A percentile compares a stretch with the other conserved stretches of the same genome.
Evolutionary conservation across 2,113 vertebrate genomes (phyloP).

Genomic region (Spermophilus dauricus): DNA sequence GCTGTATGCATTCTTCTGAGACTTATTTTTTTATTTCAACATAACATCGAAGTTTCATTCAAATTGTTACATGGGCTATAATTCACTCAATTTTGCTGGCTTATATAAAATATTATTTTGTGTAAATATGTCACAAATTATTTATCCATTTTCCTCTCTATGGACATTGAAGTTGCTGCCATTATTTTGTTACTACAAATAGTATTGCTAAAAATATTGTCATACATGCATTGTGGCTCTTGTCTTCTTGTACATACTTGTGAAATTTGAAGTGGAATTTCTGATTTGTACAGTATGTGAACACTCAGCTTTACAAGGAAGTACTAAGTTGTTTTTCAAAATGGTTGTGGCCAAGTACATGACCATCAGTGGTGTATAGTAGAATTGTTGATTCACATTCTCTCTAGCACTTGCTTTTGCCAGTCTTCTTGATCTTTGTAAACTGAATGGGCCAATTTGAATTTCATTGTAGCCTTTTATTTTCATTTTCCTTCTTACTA

Average conservation of each 20-base stretch:
- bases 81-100: conserved; percentile 40
- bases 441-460: not conserved
- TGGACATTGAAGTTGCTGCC: not conserved
- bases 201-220: conserved; percentile 22
- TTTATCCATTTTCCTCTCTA: conserved; percentile 30
- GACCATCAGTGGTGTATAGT: not conserved
- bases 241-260: not conserved
- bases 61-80: conserved; percentile 9
- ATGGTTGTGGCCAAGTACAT: no score
- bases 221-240: not conserved
- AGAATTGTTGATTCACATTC: not conserved
- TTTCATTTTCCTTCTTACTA: conserved; percentile 7
- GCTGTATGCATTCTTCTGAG: conserved; percentile 1
- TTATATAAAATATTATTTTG: conserved; percentile 20
- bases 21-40: conserved; percentile 37
- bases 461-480: not conserved
- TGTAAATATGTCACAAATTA: conserved; percentile 42
- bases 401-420: conserved; percentile 12
- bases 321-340: not conserved
- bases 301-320: not conserved
- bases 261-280: conserved; percentile 21
- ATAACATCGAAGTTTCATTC: conserved; percentile 18
- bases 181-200: conserved; percentile 52
- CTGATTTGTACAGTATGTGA: not conserved
- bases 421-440: conserved; percentile 1